Conservation (phyloP, 37 sponge, comb jelly and placozoan genomes). For the Bolinopsis microptera region DNA sequence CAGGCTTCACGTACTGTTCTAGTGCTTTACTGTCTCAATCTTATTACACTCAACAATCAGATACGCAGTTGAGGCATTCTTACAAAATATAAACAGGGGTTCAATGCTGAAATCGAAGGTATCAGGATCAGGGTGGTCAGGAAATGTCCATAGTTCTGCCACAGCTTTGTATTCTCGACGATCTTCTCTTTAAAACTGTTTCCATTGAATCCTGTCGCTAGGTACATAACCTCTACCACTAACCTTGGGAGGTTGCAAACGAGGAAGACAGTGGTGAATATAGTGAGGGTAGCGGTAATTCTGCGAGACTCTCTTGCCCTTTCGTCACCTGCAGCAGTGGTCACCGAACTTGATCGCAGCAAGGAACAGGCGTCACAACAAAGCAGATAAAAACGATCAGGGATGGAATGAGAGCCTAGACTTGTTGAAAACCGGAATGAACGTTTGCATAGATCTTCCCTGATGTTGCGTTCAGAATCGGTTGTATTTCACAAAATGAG, state of each 20-base stretch:
- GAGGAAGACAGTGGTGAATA: neutral
- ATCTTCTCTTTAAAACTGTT: neutral
- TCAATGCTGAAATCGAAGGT: neutral
- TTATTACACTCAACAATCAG: no score
- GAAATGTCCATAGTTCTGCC: neutral
- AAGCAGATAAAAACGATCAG: neutral
- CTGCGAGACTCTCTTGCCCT: no score
- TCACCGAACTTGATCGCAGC: no score
- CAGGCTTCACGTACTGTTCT: no score
- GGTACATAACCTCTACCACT: neutral
- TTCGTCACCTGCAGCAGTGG: no score
- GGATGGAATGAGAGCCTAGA: neutral
- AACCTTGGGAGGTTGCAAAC: neutral
- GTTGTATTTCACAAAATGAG: neutral
- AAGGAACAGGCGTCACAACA: neutral
- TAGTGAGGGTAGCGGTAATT: neutral
- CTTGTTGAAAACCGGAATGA: neutral
- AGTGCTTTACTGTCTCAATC: no score
- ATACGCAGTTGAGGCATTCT: neutral
- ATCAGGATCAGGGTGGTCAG: neutral
- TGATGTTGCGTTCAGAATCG: neutral
- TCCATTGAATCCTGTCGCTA: neutral
- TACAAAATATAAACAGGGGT: neutral
- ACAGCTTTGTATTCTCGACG: neutral
- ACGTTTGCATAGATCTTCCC: neutral